These are phyloP conservation scores for Sinocyclocheilus grahami DNA, from an alignment of 2,113 vertebrate genomes.

Conservation along the genomic window DNA sequence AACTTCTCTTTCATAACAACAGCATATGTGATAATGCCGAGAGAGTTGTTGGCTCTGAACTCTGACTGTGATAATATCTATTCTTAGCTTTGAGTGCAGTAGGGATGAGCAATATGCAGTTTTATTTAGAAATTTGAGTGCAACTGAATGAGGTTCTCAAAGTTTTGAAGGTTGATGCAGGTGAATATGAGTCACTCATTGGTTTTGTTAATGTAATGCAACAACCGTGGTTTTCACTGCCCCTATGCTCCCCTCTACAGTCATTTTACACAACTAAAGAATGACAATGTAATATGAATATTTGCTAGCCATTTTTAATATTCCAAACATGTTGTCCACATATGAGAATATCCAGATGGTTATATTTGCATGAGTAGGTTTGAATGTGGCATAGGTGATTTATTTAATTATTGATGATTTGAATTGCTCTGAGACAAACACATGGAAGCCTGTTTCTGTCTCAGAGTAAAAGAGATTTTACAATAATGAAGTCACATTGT, in stretches of 20 bases:
- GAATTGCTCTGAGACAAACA: not conserved
- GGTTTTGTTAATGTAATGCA: conserved; percentile 13
- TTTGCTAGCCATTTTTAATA: not conserved
- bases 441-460: not conserved
- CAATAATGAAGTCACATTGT: not conserved
- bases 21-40: conserved; percentile 3
- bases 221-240: not conserved
- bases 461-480: not conserved
- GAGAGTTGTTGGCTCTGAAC: conserved; percentile 13
- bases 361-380: not conserved
- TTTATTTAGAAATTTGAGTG: conserved; percentile 34
- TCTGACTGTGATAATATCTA: conserved; percentile 8
- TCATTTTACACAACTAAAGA: conserved; percentile 1
- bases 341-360: not conserved
- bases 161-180: not conserved
- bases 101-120: conserved; percentile 26
- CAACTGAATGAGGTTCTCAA: conserved; percentile 15
- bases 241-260: not conserved
- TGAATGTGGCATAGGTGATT: not conserved
- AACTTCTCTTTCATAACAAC: conserved; percentile 32
- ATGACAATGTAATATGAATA: not conserved
- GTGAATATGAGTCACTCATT: conserved; percentile 20
- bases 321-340: not conserved
- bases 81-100: conserved; percentile 29
- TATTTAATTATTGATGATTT: not conserved